A percentile compares a stretch with the other conserved stretches of the same genome.
These are phyloP conservation scores for Tokudaia muenninki DNA, from an alignment of 2,797 vertebrate species.

Conservation along the genomic window DNA sequence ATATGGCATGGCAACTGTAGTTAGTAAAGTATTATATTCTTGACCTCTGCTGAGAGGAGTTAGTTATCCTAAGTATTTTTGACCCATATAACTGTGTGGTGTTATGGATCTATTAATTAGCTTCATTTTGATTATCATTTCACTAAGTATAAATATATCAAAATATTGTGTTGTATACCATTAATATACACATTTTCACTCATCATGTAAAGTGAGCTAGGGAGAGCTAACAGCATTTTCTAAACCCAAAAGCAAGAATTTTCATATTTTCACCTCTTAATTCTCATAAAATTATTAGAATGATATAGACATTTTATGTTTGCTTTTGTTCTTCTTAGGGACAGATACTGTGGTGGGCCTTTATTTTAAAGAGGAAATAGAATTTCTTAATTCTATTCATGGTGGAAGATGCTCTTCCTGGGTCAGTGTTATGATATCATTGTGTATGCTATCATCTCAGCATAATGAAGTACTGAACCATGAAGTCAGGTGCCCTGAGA, in stretches of 20 bases:
- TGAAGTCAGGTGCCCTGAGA: background rate
- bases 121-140: background rate
- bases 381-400: constrained; percentile 54
- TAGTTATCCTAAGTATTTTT: constrained; percentile 1
- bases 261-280: constrained; percentile 23
- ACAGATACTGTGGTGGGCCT: background rate
- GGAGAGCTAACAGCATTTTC: background rate
- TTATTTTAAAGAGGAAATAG: constrained; percentile 39
- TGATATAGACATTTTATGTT: constrained; percentile 32
- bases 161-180: background rate
- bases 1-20: background rate
- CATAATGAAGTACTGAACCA: background rate
- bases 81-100: background rate
- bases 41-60: background rate
- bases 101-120: background rate
- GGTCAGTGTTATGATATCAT: background rate
- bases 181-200: background rate
- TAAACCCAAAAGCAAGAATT: background rate
- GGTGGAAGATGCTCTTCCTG: constrained; percentile 22
- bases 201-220: background rate
- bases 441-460: background rate
- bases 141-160: background rate
- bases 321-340: constrained; percentile 45
- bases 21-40: background rate
- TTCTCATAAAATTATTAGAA: background rate